Evolutionary conservation across 2,888 invertebrate species (phyloP).

Genomic region (Flexamia atlantica): DNA sequence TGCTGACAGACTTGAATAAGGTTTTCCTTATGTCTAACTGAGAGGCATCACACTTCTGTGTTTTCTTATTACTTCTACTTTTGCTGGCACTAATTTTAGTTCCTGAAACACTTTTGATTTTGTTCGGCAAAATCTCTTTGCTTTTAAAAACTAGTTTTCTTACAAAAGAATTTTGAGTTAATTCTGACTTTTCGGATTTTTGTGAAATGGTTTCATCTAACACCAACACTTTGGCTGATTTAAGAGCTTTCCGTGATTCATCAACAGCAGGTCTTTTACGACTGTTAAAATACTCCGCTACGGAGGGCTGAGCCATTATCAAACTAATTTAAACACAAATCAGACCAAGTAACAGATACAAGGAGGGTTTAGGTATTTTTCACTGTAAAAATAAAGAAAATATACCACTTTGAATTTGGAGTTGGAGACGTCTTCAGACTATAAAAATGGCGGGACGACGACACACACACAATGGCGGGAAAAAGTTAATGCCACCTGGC

Average conservation of each 20-base stretch:
- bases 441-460: too few relatives aligned
- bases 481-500: too few relatives aligned
- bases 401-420: too few relatives aligned
- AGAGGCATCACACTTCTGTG: not conserved
- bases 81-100: not conserved
- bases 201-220: slow-evolving; percentile 71
- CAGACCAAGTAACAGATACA: too few relatives aligned
- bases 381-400: too few relatives aligned
- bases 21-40: slow-evolving; percentile 62
- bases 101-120: not conserved
- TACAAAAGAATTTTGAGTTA: slow-evolving; percentile 1
- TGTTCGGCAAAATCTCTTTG: slow-evolving; percentile 25
- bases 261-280: slow-evolving; percentile 87
- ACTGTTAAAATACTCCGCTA: slow-evolving; percentile 86
- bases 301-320: slow-evolving; percentile 81
- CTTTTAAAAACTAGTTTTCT: slow-evolving; percentile 36
- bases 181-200: not conserved
- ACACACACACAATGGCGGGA: too few relatives aligned
- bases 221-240: slow-evolving; percentile 74
- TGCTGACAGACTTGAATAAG: slow-evolving; percentile 44
- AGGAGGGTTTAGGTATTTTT: too few relatives aligned
- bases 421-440: too few relatives aligned
- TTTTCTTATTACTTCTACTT: not conserved
- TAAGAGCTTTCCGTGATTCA: slow-evolving; percentile 73
- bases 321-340: too few relatives aligned